Conservation (phyloP, 1,140 invertebrate species). For the Pseudobourletiella spinata region DNA sequence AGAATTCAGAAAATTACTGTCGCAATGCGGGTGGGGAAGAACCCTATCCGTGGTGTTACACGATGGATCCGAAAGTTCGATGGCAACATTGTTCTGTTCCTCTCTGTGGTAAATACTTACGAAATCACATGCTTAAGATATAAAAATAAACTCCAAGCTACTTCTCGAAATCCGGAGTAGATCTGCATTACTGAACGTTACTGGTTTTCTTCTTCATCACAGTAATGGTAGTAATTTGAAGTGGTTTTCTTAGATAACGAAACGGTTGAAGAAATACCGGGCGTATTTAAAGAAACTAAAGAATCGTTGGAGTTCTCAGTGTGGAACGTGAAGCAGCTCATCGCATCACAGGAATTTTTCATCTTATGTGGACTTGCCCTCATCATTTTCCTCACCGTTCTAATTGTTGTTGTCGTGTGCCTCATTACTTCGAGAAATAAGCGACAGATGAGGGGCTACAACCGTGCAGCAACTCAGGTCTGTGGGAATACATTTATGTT, state of each 20-base stretch:
- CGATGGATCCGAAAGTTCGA: constrained; percentile 64
- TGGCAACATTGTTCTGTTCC: constrained; percentile 91
- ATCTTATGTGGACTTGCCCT: constrained; percentile 20
- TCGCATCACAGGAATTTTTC: constrained; percentile 29
- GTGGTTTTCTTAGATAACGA: constrained; percentile 9
- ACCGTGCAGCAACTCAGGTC: constrained; percentile 51
- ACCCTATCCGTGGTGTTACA: constrained; percentile 90
- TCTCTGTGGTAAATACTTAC: constrained; percentile 58
- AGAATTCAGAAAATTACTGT: constrained; percentile 84
- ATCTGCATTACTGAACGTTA: too few species aligned
- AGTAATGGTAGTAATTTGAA: background rate
- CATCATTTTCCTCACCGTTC: constrained; percentile 23
- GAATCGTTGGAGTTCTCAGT: too few species aligned
- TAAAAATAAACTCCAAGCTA: too few species aligned
- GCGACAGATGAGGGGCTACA: constrained; percentile 53
- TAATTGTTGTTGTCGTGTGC: constrained; percentile 30
- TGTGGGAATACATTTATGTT: too few species aligned
- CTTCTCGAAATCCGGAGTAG: too few species aligned
- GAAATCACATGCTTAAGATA: too few species aligned
- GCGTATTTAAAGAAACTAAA: too few species aligned
- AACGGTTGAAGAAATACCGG: constrained; percentile 14
- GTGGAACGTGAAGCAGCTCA: background rate
- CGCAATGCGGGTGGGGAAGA: constrained; percentile 93
- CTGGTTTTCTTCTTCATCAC: too few species aligned
- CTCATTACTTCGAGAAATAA: constrained; percentile 22